Conservation (phyloP, 2,888 invertebrate genomes). For the Chaetogeoica ovagalla region DNA sequence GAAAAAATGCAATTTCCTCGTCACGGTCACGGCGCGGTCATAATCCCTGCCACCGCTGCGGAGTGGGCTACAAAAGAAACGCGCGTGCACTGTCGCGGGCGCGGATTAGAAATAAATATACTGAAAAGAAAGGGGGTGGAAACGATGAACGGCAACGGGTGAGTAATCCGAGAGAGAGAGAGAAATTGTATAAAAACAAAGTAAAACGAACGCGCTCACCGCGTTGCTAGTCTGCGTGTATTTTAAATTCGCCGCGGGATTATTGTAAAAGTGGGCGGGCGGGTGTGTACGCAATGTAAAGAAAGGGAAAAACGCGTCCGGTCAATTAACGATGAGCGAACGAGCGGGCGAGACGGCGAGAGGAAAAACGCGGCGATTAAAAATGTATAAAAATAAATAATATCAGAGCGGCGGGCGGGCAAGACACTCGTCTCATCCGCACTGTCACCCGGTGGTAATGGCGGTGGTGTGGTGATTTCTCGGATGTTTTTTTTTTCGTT, state of each 20-base stretch:
- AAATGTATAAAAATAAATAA: background rate
- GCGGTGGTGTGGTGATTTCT: no score
- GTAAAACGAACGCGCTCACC: conserved; percentile 14
- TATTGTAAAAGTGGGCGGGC: background rate
- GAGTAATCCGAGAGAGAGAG: background rate
- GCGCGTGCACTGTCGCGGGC: no score
- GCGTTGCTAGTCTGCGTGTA: conserved; percentile 1
- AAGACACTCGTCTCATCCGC: no score
- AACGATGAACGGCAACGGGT: no score
- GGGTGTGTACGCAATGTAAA: conserved; percentile 32
- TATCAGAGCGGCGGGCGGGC: no score
- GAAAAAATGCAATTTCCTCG: conserved; percentile 50
- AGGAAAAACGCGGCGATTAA: conserved; percentile 19
- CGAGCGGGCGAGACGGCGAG: no score
- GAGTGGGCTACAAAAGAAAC: no score
- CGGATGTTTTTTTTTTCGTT: background rate
- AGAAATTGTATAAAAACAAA: no score
- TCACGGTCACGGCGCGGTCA: background rate
- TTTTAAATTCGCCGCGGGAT: conserved; percentile 42
- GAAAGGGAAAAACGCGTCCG: conserved; percentile 53
- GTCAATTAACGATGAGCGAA: conserved; percentile 45
- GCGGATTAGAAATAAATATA: conserved; percentile 31
- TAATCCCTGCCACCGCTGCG: conserved; percentile 24
- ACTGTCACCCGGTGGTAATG: no score
- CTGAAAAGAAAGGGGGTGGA: background rate